Evolutionary conservation across 2,113 vertebrate genomes (phyloP).

Genomic region (Noctilio leporinus): DNA sequence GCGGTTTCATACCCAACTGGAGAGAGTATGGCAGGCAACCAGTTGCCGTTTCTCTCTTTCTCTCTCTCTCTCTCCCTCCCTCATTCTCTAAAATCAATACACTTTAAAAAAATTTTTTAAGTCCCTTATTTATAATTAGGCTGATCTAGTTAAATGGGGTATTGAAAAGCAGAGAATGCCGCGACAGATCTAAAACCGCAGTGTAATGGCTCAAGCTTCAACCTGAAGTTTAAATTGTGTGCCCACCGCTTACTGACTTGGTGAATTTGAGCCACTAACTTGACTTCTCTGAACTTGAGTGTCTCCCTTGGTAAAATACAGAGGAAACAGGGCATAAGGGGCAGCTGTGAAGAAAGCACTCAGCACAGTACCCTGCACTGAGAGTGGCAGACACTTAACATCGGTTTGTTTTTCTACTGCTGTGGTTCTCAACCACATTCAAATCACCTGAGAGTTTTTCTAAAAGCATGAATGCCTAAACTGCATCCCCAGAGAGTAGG

Average conservation of each 20-base stretch:
- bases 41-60: too few relatives aligned
- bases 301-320: neutral
- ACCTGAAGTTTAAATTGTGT: neutral
- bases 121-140: neutral
- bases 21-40: too few relatives aligned
- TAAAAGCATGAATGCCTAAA: neutral
- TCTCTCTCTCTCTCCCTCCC: too few relatives aligned
- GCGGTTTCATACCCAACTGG: too few relatives aligned
- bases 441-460: neutral
- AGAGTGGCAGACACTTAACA: neutral
- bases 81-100: too few relatives aligned
- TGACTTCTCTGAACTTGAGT: neutral
- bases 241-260: neutral
- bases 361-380: neutral
- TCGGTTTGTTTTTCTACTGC: neutral
- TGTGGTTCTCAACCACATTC: neutral
- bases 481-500: neutral
- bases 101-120: neutral
- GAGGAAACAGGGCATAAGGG: neutral
- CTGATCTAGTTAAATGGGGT: neutral
- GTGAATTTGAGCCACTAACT: neutral
- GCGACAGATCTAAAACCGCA: neutral
- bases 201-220: neutral
- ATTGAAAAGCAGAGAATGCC: neutral
- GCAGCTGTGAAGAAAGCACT: neutral